Evolutionary conservation across 2,888 invertebrate species (phyloP).

Genomic region (Drosophila mimica): DNA sequence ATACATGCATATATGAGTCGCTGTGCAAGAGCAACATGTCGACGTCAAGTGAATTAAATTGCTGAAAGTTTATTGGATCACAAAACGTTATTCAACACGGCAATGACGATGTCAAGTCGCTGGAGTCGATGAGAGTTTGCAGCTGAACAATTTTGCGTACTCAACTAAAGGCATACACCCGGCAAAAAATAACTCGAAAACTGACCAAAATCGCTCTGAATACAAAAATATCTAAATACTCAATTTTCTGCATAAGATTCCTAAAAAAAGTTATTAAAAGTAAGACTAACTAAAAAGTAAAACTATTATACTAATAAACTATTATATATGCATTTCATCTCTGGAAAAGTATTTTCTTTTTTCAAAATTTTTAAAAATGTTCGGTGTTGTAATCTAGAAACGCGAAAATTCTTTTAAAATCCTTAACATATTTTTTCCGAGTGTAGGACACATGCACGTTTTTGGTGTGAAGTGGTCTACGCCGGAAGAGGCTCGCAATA

Average conservation of each 20-base stretch:
- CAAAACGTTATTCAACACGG: conserved; percentile 79
- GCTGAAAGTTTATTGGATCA: conserved; percentile 78
- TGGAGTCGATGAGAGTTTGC: conserved; percentile 58
- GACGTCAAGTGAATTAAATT: conserved; percentile 77
- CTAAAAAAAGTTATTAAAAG: neutral
- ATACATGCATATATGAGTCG: conserved; percentile 7
- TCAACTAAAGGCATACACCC: conserved; percentile 20
- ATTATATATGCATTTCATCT: neutral
- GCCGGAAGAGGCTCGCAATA: conserved; percentile 18
- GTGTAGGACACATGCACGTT: neutral
- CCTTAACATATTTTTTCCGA: neutral
- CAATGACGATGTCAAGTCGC: conserved; percentile 63
- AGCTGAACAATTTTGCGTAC: conserved; percentile 55
- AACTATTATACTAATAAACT: too few relatives aligned
- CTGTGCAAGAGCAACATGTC: conserved; percentile 33
- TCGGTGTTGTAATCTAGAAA: neutral
- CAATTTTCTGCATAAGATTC: neutral
- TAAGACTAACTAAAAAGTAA: too few relatives aligned
- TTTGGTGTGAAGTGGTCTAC: conserved; percentile 33
- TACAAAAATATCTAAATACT: neutral
- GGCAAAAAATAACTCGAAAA: neutral
- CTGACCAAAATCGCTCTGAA: neutral
- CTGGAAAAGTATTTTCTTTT: neutral
- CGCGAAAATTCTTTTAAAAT: neutral
- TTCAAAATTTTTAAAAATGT: neutral